Conservation (phyloP, 2,113 vertebrate species). For the Elephas maximus region DNA sequence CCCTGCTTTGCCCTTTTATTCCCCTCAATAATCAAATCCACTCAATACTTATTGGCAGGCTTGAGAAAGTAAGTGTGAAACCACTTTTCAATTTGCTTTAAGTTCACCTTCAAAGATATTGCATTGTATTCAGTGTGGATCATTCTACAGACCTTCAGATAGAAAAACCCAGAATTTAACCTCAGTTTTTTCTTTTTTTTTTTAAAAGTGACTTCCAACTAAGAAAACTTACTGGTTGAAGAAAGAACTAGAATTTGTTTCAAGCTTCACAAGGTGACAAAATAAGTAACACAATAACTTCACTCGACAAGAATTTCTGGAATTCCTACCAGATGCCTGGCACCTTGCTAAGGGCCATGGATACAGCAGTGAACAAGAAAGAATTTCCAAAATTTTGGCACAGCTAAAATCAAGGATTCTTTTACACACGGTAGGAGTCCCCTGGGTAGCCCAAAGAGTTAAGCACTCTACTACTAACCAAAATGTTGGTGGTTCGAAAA, state of each 20-base stretch:
- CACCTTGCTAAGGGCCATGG: not conserved
- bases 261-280: slow-evolving; percentile 38
- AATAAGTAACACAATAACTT: slow-evolving; percentile 35
- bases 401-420: not conserved
- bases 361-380: slow-evolving; percentile 25
- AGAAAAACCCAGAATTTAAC: slow-evolving; percentile 51
- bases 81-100: not conserved
- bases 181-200: not conserved
- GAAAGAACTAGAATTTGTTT: slow-evolving; percentile 19
- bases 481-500: too few species aligned
- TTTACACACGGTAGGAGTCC: not conserved
- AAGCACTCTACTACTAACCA: not conserved
- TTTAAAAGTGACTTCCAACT: slow-evolving; percentile 20
- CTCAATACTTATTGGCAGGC: not conserved
- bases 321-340: not conserved
- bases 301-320: slow-evolving; percentile 42
- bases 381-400: not conserved
- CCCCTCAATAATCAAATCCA: not conserved
- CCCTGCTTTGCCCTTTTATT: not conserved
- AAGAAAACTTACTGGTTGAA: not conserved
- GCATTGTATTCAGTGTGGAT: not conserved
- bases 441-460: not conserved
- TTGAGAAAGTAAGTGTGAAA: not conserved
- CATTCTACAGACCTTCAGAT: not conserved
- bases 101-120: not conserved